Conservation (phyloP, 2,797 vertebrate genomes). For the Sylvia borin region DNA sequence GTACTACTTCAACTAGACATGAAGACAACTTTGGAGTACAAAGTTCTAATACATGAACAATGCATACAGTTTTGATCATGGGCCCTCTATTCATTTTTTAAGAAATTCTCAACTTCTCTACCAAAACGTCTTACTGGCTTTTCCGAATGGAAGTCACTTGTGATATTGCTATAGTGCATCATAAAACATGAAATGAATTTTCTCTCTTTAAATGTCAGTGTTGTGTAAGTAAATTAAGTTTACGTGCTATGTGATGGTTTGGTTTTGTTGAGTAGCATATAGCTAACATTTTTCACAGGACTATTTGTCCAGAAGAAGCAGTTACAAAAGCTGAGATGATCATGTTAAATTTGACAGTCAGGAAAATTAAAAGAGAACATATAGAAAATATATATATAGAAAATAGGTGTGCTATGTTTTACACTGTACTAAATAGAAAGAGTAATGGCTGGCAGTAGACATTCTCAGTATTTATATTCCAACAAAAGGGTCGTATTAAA, state of each 20-base stretch:
- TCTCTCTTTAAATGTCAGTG: neutral
- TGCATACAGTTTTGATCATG: neutral
- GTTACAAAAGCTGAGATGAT: constrained; percentile 45
- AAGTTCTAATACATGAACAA: neutral
- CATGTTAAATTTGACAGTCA: constrained; percentile 45
- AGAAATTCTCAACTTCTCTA: neutral
- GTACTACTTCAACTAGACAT: neutral
- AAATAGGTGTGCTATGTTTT: neutral
- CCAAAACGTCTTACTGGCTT: neutral
- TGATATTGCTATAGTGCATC: neutral
- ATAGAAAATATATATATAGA: neutral
- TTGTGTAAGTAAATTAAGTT: neutral
- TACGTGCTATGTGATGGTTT: neutral
- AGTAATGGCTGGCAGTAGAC: neutral
- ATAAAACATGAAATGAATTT: neutral
- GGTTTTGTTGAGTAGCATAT: neutral
- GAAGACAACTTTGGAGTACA: neutral
- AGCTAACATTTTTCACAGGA: neutral
- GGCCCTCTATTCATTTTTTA: neutral
- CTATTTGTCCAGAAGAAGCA: neutral
- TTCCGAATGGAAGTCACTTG: neutral
- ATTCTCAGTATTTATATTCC: neutral
- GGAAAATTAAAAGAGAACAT: constrained; percentile 55
- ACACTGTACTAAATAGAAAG: neutral
- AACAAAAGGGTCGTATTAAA: constrained; percentile 22